Percentiles rank a stretch among this genome's conserved stretches.
phyloP scores from a whole-genome alignment of 64 coral and sea anemone species.

The Trachythela sp. region DNA sequence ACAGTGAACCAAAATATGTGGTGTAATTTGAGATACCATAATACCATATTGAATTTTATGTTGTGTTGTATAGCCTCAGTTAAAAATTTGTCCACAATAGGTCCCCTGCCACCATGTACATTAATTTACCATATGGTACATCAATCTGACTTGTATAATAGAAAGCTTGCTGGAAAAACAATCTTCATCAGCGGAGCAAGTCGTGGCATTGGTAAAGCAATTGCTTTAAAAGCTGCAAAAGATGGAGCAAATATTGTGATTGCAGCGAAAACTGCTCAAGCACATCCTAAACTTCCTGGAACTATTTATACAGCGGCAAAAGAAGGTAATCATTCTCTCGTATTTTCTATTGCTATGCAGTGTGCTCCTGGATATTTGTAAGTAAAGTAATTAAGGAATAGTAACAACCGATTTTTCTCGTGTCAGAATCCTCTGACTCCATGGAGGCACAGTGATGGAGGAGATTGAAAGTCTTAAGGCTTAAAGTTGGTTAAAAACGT shows the following conservation, averaged over 20 bases:
- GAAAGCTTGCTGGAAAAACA: slow-evolving; percentile 84
- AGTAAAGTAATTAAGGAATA: background rate
- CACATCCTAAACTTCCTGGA: slow-evolving; percentile 83
- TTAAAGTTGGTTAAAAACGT: too few relatives aligned
- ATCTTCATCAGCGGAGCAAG: slow-evolving; percentile 88
- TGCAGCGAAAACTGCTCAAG: slow-evolving; percentile 73
- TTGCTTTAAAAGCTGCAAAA: slow-evolving; percentile 83
- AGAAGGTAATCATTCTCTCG: slow-evolving; percentile 54
- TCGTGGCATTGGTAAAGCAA: slow-evolving; percentile 93
- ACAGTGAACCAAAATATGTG: too few relatives aligned
- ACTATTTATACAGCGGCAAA: slow-evolving; percentile 91
- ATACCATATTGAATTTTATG: too few relatives aligned
- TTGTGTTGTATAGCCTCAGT: too few relatives aligned
- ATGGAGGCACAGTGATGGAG: too few relatives aligned
- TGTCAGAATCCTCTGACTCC: too few relatives aligned
- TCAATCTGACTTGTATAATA: slow-evolving; percentile 12
- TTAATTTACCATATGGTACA: too few relatives aligned
- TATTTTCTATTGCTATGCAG: background rate
- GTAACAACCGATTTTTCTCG: background rate
- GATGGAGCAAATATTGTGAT: slow-evolving; percentile 91
- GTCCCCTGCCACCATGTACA: too few relatives aligned
- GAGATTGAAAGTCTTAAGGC: too few relatives aligned
- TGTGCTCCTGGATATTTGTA: background rate
- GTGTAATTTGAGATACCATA: too few relatives aligned
- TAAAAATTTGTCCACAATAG: too few relatives aligned